Conservation (phyloP, 2,797 vertebrate genomes). For the Danio tinwini region DNA sequence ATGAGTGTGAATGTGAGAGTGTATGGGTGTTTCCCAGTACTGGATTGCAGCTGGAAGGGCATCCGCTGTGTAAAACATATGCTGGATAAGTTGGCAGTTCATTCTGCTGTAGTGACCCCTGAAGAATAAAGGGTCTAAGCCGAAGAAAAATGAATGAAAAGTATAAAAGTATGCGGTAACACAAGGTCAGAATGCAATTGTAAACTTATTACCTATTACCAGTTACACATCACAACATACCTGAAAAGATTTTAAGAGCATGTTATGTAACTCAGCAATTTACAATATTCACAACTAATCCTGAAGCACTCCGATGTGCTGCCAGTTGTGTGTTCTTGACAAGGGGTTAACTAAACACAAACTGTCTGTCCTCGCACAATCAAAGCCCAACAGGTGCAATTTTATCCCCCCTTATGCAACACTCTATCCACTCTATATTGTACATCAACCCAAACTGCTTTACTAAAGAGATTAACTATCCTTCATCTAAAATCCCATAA, state of each 20-base stretch:
- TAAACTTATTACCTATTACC: neutral
- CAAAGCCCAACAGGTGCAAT: constrained; percentile 48
- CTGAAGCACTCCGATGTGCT: neutral
- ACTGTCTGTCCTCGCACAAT: constrained; percentile 30
- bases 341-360: neutral
- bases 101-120: no score
- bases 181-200: neutral
- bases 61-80: no score
- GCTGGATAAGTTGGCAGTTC: no score
- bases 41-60: no score
- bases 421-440: neutral
- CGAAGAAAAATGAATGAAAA: no score
- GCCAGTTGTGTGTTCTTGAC: neutral
- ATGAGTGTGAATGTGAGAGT: no score
- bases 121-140: no score
- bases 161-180: no score
- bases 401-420: constrained; percentile 32
- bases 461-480: neutral
- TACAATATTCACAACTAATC: constrained; percentile 23
- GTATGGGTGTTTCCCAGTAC: no score
- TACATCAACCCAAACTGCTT: neutral
- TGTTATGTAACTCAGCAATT: constrained; percentile 16
- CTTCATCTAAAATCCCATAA: neutral
- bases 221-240: neutral
- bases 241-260: neutral